Conservation (phyloP, 1,140 invertebrate species). For the Pomacea maculata region DNA sequence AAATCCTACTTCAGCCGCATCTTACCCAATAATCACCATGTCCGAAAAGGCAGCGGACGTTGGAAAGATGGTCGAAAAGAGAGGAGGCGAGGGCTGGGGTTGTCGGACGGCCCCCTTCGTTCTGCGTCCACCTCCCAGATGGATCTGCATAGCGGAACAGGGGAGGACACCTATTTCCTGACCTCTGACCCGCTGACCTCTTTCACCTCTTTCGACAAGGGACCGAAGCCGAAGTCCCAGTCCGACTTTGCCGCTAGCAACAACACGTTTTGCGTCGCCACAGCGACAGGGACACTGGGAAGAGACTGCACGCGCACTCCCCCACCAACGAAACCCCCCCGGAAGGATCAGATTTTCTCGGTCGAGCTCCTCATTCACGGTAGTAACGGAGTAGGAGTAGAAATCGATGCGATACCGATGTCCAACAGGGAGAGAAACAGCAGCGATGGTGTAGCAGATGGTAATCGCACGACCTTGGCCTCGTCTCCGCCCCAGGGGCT, state of each 20-base stretch:
- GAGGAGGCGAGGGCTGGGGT: not conserved
- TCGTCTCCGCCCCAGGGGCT: not conserved
- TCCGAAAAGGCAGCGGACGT: constrained; percentile 25
- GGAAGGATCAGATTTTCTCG: constrained; percentile 46
- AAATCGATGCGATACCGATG: constrained; percentile 33
- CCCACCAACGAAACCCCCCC: constrained; percentile 47
- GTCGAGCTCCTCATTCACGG: constrained; percentile 33
- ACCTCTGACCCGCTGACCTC: not conserved
- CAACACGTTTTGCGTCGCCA: constrained; percentile 9
- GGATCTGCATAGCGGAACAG: constrained; percentile 7
- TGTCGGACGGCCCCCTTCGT: constrained; percentile 14
- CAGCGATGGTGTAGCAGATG: not conserved
- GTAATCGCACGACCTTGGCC: constrained; percentile 2
- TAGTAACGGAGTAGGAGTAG: constrained; percentile 39
- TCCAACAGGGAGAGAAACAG: constrained; percentile 4
- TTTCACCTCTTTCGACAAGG: constrained; percentile 21
- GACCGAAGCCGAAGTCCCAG: constrained; percentile 17
- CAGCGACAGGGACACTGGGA: constrained; percentile 5
- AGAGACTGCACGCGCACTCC: constrained; percentile 23
- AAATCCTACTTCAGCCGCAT: constrained; percentile 37
- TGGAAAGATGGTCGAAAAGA: constrained; percentile 20
- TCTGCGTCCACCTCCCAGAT: constrained; percentile 30
- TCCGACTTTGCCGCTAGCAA: constrained; percentile 13
- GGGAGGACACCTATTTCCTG: constrained; percentile 8
- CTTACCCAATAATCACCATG: constrained; percentile 25